A percentile compares a stretch with the other conserved stretches of the same genome.
Evolutionary conservation across 2,113 vertebrate genomes (phyloP).

Genomic region (Dasyornis broadbenti): DNA sequence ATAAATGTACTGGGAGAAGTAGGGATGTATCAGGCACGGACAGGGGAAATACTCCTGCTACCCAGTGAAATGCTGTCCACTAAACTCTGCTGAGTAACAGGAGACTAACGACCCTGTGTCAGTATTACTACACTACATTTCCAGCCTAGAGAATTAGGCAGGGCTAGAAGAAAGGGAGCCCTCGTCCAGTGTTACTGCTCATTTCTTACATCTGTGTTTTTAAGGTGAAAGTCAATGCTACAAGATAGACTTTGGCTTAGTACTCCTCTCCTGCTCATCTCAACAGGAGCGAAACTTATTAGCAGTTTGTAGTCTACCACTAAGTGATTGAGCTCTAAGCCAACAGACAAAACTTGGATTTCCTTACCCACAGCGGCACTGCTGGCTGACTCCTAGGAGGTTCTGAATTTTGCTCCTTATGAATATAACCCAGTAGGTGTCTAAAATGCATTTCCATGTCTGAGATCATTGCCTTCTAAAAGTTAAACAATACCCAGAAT

Average conservation of each 20-base stretch:
- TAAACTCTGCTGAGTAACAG: not conserved
- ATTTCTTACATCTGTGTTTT: not conserved
- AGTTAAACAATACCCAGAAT: not conserved
- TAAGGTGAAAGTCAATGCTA: not conserved
- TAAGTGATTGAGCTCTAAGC: not conserved
- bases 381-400: not conserved
- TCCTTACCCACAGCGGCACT: not conserved
- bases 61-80: not conserved
- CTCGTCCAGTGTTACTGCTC: not conserved
- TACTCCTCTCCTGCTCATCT: not conserved
- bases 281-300: not conserved
- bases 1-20: not conserved
- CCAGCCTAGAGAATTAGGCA: not conserved
- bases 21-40: accelerated
- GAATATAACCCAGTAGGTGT: not conserved
- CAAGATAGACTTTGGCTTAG: not conserved
- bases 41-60: not conserved
- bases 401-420: not conserved
- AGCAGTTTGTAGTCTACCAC: not conserved
- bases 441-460: not conserved
- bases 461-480: not conserved
- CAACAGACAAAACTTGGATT: not conserved
- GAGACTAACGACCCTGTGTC: not conserved
- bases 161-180: not conserved
- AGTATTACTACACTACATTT: not conserved